These are phyloP conservation scores for Butorides virescens DNA, from an alignment of 2,113 vertebrate species.

Conservation along the genomic window DNA sequence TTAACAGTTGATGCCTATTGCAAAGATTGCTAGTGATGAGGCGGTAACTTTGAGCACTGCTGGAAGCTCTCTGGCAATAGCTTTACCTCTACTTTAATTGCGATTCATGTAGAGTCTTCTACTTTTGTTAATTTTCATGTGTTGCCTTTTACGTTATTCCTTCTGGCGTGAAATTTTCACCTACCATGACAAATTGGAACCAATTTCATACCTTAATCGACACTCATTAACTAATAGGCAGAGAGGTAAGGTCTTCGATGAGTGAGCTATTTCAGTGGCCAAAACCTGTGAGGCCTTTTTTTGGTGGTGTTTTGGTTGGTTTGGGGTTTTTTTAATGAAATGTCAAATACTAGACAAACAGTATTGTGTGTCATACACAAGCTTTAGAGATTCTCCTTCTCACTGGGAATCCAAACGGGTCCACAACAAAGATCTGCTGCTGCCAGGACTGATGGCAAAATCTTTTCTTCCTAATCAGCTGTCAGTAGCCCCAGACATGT, in stretches of 20 bases:
- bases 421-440: not conserved
- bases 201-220: not conserved
- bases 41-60: not conserved
- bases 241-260: not conserved
- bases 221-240: not conserved
- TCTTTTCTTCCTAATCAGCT: fast-evolving
- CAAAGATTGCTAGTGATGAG: not conserved
- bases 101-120: not conserved
- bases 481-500: not conserved
- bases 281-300: not conserved
- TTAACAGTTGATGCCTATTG: not conserved
- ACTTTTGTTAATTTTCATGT: not conserved
- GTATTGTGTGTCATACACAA: no score
- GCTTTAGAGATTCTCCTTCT: not conserved
- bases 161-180: not conserved
- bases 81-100: not conserved
- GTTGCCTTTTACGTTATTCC: not conserved
- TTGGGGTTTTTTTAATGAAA: not conserved
- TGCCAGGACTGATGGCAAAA: not conserved
- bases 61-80: not conserved
- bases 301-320: no score
- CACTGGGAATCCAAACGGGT: not conserved
- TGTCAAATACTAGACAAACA: not conserved
- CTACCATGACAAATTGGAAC: not conserved
- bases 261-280: not conserved